Evolutionary conservation across 2,797 vertebrate genomes (phyloP).

Genomic region (Zonotrichia albicollis): DNA sequence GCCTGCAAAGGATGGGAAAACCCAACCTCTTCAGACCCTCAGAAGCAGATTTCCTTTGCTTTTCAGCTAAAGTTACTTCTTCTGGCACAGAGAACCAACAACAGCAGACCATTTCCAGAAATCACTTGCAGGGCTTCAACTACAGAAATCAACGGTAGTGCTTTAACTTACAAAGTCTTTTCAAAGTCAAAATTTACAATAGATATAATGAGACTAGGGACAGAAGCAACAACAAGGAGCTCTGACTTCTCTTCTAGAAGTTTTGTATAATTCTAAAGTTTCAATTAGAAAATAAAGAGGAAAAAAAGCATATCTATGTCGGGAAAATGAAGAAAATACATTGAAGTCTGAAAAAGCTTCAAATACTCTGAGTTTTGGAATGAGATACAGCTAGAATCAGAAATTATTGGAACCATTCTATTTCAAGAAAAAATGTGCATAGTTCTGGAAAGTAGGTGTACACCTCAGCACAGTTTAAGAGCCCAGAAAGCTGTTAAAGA

Average conservation of each 20-base stretch:
- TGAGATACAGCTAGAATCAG: background rate
- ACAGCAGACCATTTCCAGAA: background rate
- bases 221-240: background rate
- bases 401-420: background rate
- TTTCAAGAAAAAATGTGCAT: background rate
- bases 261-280: background rate
- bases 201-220: background rate
- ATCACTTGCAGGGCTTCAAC: background rate
- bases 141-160: background rate
- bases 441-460: constrained; percentile 26
- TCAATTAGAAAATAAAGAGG: background rate
- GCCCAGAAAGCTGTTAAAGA: background rate
- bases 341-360: background rate
- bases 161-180: background rate
- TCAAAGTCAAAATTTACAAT: background rate
- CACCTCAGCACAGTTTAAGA: background rate
- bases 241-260: background rate
- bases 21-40: background rate
- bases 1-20: background rate
- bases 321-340: background rate
- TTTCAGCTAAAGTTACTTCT: background rate
- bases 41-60: background rate
- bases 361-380: background rate
- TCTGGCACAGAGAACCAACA: background rate
- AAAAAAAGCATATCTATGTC: background rate